Conservation (phyloP, 2,888 invertebrate genomes). For the Eristalis intricaria region DNA sequence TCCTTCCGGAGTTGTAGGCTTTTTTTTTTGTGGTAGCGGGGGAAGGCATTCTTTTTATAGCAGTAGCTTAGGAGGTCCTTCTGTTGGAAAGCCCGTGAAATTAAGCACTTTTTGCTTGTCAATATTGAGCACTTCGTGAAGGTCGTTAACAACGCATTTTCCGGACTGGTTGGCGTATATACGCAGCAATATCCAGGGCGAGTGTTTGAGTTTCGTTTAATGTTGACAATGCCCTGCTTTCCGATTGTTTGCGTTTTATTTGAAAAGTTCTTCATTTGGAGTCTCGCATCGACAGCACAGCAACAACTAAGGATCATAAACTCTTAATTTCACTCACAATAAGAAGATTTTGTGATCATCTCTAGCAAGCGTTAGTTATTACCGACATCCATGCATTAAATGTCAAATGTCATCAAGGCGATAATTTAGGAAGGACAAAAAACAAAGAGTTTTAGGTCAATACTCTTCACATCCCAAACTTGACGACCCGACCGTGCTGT, state of each 20-base stretch:
- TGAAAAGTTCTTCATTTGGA: not conserved
- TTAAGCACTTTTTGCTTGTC: not conserved
- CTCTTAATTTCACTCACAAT: not conserved
- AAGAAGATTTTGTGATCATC: not conserved
- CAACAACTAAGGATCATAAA: not conserved
- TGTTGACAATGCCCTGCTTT: not conserved
- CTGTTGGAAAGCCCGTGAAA: not conserved
- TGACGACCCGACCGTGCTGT: not conserved
- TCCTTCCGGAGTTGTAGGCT: not conserved
- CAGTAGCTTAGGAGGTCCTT: not conserved
- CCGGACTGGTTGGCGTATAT: not conserved
- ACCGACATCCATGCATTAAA: not conserved
- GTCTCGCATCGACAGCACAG: not conserved
- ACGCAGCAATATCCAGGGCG: not conserved
- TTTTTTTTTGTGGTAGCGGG: not conserved
- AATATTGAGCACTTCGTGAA: not conserved
- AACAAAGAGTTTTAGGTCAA: not conserved
- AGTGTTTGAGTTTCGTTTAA: not conserved
- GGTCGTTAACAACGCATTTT: constrained; percentile 1
- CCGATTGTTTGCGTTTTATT: not conserved
- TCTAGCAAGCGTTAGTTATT: not conserved
- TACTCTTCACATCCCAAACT: not conserved
- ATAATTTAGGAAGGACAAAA: not conserved
- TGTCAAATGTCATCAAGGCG: not conserved
- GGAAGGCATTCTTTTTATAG: not conserved